Conservation (phyloP, 2,797 vertebrate genomes). For the Atherinosoma microstoma region DNA sequence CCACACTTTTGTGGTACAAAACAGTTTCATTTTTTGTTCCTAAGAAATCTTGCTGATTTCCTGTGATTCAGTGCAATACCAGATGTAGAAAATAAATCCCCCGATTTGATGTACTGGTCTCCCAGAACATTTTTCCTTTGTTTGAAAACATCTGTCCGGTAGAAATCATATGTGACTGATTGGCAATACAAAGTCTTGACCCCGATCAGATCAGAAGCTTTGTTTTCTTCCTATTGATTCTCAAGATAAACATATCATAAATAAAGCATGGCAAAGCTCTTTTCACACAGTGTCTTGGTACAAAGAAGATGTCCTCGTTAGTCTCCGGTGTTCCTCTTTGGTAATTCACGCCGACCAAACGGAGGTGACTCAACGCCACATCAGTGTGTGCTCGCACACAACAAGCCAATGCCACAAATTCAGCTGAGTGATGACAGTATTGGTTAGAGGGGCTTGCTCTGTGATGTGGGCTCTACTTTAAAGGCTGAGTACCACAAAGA, state of each 20-base stretch:
- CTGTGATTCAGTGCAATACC: background rate
- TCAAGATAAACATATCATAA: background rate
- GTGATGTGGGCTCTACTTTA: no score
- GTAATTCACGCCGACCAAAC: background rate
- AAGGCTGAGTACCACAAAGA: no score
- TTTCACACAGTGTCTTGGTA: background rate
- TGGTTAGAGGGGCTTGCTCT: no score
- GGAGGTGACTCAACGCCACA: background rate
- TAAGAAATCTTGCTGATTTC: constrained; percentile 14
- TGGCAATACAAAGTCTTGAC: constrained; percentile 8
- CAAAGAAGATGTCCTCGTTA: background rate
- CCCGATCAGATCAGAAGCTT: constrained; percentile 1
- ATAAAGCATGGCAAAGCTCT: background rate
- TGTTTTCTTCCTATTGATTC: constrained; percentile 1
- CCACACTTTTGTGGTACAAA: background rate
- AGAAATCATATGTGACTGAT: constrained; percentile 12
- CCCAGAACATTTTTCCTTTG: constrained; percentile 8
- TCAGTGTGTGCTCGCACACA: no score
- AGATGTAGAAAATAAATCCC: constrained; percentile 18
- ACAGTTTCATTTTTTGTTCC: background rate
- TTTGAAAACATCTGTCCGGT: constrained; percentile 1
- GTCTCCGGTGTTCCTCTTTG: background rate
- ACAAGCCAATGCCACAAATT: no score
- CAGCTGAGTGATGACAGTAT: no score
- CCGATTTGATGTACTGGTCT: constrained; percentile 16